Evolutionary conservation across 2,888 invertebrate genomes (phyloP), one percentile per base, ranked within the genome.

Genomic region (Frankliniella fusca): DNA sequence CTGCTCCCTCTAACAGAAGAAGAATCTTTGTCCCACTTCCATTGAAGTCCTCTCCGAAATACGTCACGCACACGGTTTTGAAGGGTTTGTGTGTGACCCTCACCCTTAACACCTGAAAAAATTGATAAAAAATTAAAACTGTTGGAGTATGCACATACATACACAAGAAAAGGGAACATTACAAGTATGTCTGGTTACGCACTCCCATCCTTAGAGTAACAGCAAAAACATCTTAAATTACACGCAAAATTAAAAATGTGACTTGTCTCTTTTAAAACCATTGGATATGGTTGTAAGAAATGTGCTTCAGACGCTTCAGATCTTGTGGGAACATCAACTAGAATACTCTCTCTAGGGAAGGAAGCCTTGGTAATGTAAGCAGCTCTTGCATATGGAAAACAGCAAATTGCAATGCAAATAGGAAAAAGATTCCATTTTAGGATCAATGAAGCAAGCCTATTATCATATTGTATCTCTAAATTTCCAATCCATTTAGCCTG

Each of bases 1-100:
- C 11, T 70, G 70, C 5, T 7, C 70, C 54, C 54, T 23, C 23
- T 70, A 70, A 70, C 7, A 23, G 70, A 23, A 11, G 70, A 11
- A 9, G 70, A 3, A 70, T 23, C 70, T 23, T 23, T n/a, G n/a
- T 70, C 70, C 70, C 70, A 70, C 23, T 70, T 70, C 70, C 70
- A 70, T 70, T 70, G 70, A n/a, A 70, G 23, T 5, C 70, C 70
- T 70, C 70, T 70, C 23, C 70, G 70, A 70, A 70, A 70, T 11
- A 23, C 70, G 70, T 70, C 70, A 23, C 70, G n/a, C 11, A 70
- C 70, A 23, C 70, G 70, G 23, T 70, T 70, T 23, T 70, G 70
- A 8, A 70, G 70, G 23, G 70, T 70, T 70, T 70, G 70, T 23
- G 70, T 70, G 11, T n/a, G 70, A 70, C 70, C 23, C 70, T 70